These are phyloP conservation scores for Neoarius graeffei DNA, from an alignment of 2,113 vertebrate species.

Conservation along the genomic window DNA sequence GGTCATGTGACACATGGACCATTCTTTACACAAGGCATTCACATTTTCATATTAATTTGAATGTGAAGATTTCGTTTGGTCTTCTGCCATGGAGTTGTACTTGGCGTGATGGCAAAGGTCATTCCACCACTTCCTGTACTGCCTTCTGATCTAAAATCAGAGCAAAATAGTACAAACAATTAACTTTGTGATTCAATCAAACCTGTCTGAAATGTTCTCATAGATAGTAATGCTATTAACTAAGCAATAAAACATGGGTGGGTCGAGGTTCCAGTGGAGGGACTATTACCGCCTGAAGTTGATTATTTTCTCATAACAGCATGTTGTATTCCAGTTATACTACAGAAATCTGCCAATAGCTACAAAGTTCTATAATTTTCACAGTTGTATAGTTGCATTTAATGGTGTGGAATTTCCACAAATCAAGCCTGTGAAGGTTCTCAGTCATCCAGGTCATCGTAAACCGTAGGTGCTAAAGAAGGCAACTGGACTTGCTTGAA, in stretches of 20 bases:
- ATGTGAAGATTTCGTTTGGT: neutral
- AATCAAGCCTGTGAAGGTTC: neutral
- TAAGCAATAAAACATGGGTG: neutral
- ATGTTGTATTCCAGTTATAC: too few relatives aligned
- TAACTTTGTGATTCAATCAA: neutral
- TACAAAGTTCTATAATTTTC: neutral
- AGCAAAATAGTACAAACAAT: neutral
- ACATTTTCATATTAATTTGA: neutral
- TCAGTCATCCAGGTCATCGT: neutral
- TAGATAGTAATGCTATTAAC: too few relatives aligned
- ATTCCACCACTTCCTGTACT: constrained; percentile 26
- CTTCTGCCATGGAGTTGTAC: neutral
- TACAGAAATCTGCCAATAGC: too few relatives aligned
- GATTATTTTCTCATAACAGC: too few relatives aligned
- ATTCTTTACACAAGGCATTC: neutral
- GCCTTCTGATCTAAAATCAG: constrained; percentile 7
- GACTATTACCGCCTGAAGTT: neutral
- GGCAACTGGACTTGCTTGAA: too few relatives aligned
- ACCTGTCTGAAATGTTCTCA: too few relatives aligned
- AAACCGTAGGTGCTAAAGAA: too few relatives aligned
- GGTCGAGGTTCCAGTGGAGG: neutral
- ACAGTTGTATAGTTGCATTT: neutral
- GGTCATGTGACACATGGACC: neutral
- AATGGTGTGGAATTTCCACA: neutral
- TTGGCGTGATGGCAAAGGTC: neutral